A percentile compares a stretch with the other conserved stretches of the same genome.
Evolutionary conservation across 2,113 vertebrate species (phyloP).

Genomic region (Echinops telfairi): DNA sequence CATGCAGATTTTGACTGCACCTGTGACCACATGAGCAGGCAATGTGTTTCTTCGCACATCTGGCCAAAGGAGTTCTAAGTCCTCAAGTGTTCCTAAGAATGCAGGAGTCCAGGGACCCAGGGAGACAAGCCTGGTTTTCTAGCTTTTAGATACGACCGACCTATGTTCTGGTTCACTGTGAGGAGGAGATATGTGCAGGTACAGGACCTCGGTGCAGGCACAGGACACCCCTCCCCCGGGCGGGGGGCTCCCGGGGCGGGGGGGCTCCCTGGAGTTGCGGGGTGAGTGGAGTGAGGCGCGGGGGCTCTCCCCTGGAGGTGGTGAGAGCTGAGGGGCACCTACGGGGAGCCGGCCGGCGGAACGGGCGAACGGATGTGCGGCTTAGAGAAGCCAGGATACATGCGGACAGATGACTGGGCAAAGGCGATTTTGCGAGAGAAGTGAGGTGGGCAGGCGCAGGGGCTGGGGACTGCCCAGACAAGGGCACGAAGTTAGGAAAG

Average conservation of each 20-base stretch:
- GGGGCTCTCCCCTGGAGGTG: neutral
- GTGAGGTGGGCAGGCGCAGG: slow-evolving; percentile 40
- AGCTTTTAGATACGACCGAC: neutral
- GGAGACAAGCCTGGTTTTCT: slow-evolving; percentile 20
- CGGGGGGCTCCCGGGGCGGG: too few relatives aligned
- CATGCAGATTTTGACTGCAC: neutral
- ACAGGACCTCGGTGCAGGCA: neutral
- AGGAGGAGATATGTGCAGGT: neutral
- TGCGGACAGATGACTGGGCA: slow-evolving; percentile 76
- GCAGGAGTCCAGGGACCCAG: slow-evolving; percentile 11
- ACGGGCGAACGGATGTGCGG: neutral
- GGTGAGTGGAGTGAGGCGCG: neutral
- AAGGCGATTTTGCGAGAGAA: neutral
- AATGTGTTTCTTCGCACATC: slow-evolving; percentile 28
- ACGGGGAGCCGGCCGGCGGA: neutral
- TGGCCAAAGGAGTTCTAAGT: slow-evolving; percentile 9
- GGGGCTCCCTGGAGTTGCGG: neutral
- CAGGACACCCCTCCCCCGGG: neutral
- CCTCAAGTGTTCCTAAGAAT: slow-evolving; percentile 46
- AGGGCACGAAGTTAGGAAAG: neutral
- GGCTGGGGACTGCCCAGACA: neutral
- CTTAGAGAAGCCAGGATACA: neutral
- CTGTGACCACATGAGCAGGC: neutral
- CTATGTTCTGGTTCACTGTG: neutral
- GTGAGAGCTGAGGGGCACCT: neutral